A percentile compares a stretch with the other conserved stretches of the same genome.
These are phyloP conservation scores for Lucilia sericata DNA, from an alignment of 1,140 invertebrate genomes.

Conservation along the genomic window DNA sequence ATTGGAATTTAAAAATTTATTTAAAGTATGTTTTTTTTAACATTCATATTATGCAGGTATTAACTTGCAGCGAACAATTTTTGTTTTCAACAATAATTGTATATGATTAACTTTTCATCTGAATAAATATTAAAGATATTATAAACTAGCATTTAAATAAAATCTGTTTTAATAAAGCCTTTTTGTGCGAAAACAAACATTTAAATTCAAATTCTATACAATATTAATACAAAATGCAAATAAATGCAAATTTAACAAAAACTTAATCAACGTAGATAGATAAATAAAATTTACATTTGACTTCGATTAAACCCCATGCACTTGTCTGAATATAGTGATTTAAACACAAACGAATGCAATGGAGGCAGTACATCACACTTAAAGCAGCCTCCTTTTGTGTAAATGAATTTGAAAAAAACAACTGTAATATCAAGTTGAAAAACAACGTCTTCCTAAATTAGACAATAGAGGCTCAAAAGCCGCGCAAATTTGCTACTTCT, in stretches of 20 bases:
- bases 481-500: background rate
- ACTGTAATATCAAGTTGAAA: background rate
- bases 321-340: background rate
- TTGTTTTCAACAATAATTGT: too few relatives aligned
- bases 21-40: too few relatives aligned
- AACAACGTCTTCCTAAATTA: background rate
- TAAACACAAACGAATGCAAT: background rate
- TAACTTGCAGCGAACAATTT: too few relatives aligned
- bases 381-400: background rate
- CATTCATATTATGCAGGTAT: too few relatives aligned
- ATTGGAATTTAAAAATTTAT: too few relatives aligned
- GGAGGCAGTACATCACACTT: background rate
- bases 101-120: too few relatives aligned
- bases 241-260: background rate
- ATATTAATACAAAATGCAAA: background rate
- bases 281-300: constrained; percentile 19
- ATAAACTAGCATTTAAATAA: too few relatives aligned
- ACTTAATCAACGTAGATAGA: background rate
- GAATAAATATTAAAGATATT: too few relatives aligned
- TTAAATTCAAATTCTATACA: background rate
- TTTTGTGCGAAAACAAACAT: background rate
- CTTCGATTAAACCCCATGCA: background rate
- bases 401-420: background rate
- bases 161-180: too few relatives aligned
- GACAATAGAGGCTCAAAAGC: background rate